Conservation (phyloP, 2,888 invertebrate genomes). For the Agriopis marginaria region DNA sequence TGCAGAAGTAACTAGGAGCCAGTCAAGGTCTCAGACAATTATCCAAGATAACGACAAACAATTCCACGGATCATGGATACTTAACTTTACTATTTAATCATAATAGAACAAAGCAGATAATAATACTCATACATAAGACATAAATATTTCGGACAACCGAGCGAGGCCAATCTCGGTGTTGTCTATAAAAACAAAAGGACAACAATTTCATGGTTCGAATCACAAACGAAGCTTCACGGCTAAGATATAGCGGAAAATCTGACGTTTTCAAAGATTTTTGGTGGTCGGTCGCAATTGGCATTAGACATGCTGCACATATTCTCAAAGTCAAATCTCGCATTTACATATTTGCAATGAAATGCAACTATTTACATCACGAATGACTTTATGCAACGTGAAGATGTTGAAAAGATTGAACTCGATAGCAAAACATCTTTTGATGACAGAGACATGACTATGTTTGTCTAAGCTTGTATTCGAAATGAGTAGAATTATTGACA, state of each 20-base stretch:
- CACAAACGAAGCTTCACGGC: slow-evolving; percentile 52
- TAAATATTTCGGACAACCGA: slow-evolving; percentile 58
- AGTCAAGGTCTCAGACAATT: slow-evolving; percentile 69
- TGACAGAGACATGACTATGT: slow-evolving; percentile 34
- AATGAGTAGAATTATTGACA: slow-evolving; percentile 63
- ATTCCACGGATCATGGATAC: slow-evolving; percentile 75
- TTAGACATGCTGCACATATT: slow-evolving; percentile 29
- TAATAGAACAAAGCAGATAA: slow-evolving; percentile 54
- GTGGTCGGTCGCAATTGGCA: slow-evolving; percentile 38
- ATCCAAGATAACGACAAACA: slow-evolving; percentile 67
- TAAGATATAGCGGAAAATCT: slow-evolving; percentile 34
- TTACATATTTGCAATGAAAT: slow-evolving; percentile 44
- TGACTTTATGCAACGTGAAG: slow-evolving; percentile 39
- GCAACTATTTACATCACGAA: slow-evolving; percentile 42
- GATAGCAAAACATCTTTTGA: slow-evolving; percentile 37
- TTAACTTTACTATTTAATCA: slow-evolving; percentile 65
- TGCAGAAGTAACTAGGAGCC: slow-evolving; percentile 50
- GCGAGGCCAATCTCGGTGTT: slow-evolving; percentile 62
- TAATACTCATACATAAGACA: slow-evolving; percentile 50
- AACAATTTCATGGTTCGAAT: slow-evolving; percentile 49
- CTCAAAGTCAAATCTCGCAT: slow-evolving; percentile 40
- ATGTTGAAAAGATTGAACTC: slow-evolving; percentile 42
- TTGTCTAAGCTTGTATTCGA: slow-evolving; percentile 21
- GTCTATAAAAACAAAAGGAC: slow-evolving; percentile 44
- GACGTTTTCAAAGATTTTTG: slow-evolving; percentile 32